A percentile compares a stretch with the other conserved stretches of the same genome.
Conservation (phyloP, 2,113 vertebrate species). For the Lichenostomus cassidix region DNA sequence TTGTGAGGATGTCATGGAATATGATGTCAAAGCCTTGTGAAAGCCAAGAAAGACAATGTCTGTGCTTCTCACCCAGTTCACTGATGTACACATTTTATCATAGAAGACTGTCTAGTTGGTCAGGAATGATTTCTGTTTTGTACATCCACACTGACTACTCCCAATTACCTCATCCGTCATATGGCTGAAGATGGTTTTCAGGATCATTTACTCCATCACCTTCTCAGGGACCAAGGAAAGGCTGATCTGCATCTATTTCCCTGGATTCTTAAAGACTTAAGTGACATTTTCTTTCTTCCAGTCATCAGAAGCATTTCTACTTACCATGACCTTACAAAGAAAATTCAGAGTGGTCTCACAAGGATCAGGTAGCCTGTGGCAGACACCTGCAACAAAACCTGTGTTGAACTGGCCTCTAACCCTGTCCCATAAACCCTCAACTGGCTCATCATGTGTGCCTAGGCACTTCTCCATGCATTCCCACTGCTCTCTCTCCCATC, state of each 20-base stretch:
- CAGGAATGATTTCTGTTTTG: background rate
- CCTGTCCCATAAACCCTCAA: background rate
- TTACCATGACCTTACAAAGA: background rate
- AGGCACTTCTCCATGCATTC: background rate
- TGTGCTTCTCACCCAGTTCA: background rate
- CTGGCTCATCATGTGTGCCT: background rate
- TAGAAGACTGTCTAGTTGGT: background rate
- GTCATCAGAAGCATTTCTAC: background rate
- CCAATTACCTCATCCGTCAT: background rate
- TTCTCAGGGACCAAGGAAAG: rapidly evolving
- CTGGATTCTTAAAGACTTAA: background rate
- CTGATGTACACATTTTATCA: background rate
- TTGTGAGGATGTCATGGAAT: background rate
- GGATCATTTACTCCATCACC: background rate
- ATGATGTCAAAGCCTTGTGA: rapidly evolving
- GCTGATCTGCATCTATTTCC: background rate
- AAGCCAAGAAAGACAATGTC: background rate
- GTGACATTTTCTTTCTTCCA: background rate
- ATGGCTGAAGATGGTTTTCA: background rate
- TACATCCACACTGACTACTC: background rate
- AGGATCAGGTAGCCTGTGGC: background rate
- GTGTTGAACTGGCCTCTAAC: too few species aligned
- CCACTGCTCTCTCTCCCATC: background rate
- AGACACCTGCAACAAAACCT: background rate
- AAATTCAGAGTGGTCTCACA: background rate